phyloP scores from a whole-genome alignment of 2,888 invertebrate species.

The Sialis lutaria region DNA sequence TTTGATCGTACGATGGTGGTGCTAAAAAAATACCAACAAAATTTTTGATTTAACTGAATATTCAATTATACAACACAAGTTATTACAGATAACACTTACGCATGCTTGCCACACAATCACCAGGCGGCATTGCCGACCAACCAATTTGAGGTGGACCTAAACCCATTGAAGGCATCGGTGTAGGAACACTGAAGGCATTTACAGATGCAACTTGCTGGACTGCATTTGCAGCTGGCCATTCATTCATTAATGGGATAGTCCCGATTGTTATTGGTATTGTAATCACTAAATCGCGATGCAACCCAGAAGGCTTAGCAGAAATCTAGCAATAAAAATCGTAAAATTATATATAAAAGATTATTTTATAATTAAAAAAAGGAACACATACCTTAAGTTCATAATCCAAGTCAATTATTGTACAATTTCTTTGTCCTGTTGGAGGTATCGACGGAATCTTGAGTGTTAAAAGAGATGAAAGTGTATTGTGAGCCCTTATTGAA shows the following conservation, averaged over 20 bases:
- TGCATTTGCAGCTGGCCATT: background rate
- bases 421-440: background rate
- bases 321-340: background rate
- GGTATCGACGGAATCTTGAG: slow-evolving; percentile 1
- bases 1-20: background rate
- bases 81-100: too few species aligned
- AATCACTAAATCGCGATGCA: background rate
- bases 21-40: background rate
- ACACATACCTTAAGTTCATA: slow-evolving; percentile 1
- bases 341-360: background rate
- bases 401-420: slow-evolving; percentile 1
- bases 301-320: background rate
- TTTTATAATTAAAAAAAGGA: background rate
- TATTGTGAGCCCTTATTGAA: too few species aligned
- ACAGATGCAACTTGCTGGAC: background rate
- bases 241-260: background rate
- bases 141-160: too few species aligned
- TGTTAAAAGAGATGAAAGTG: too few species aligned
- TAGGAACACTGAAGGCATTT: too few species aligned
- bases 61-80: background rate
- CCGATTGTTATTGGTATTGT: background rate
- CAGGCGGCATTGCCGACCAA: too few species aligned
- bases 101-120: too few species aligned
- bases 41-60: background rate
- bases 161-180: too few species aligned